Conservation (phyloP, 2,113 vertebrate genomes). For the Ceratotherium simum region DNA sequence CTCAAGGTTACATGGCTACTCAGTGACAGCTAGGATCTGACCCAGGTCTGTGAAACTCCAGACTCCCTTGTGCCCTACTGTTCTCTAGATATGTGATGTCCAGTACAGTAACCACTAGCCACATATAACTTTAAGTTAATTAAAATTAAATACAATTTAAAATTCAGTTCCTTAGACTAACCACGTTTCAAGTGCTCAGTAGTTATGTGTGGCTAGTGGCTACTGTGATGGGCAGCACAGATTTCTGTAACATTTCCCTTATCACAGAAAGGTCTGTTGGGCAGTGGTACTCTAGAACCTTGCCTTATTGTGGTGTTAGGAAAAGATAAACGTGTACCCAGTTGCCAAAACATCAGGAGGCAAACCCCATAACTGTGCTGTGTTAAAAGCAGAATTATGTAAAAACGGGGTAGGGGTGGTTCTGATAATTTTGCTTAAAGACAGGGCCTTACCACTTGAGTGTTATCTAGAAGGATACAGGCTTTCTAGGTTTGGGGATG, state of each 20-base stretch:
- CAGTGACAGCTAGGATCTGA: neutral
- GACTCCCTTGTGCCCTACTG: neutral
- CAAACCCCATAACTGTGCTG: neutral
- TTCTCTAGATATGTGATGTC: neutral
- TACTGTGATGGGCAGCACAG: neutral
- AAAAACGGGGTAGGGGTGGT: neutral
- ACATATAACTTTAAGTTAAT: neutral
- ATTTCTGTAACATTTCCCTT: neutral
- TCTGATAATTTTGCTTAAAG: neutral
- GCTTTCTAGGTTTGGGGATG: neutral
- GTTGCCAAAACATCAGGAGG: neutral
- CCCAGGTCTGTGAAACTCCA: neutral
- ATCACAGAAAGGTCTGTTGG: neutral
- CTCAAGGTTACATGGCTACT: neutral
- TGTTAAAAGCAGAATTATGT: neutral
- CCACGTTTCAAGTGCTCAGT: neutral
- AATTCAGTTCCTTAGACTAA: neutral
- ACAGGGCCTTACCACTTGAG: too few species aligned
- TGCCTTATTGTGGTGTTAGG: neutral
- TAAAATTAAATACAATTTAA: conserved; percentile 25
- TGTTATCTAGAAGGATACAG: neutral
- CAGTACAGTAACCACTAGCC: neutral
- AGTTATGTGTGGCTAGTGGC: neutral
- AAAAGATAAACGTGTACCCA: neutral
- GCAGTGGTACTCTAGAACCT: neutral